Conservation (phyloP, 2,113 vertebrate genomes). For the Mustela nigripes region DNA sequence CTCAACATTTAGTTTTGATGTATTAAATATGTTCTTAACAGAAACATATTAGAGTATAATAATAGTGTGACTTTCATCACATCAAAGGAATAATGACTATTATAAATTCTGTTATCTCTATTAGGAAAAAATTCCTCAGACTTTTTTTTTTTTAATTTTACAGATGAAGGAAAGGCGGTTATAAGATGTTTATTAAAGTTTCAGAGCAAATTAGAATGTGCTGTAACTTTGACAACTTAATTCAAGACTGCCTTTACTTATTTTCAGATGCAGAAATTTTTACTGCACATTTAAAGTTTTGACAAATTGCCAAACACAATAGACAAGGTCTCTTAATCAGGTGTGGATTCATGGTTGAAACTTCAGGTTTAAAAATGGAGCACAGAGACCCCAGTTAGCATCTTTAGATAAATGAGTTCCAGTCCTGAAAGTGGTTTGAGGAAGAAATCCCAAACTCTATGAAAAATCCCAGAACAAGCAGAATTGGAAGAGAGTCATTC, state of each 20-base stretch:
- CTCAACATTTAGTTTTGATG: background rate
- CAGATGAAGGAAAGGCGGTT: background rate
- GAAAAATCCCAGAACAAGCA: background rate
- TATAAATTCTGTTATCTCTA: slow-evolving; percentile 8
- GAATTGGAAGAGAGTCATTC: background rate
- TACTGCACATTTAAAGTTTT: background rate
- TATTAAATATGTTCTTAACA: background rate
- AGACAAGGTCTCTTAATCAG: background rate
- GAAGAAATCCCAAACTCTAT: background rate
- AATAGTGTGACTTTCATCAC: background rate
- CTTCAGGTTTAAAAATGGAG: background rate
- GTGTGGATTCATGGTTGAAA: background rate
- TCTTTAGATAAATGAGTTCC: background rate
- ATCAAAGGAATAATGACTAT: background rate
- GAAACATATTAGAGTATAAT: background rate
- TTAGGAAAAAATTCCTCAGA: background rate
- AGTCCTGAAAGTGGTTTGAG: background rate
- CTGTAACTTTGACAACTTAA: slow-evolving; percentile 16
- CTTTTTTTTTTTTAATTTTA: background rate
- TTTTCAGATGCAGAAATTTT: slow-evolving; percentile 10
- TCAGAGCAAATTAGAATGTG: background rate
- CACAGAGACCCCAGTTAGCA: background rate
- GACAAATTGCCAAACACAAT: background rate
- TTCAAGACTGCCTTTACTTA: background rate
- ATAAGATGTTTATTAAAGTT: background rate